Conservation (phyloP, 2,113 vertebrate genomes). For the Nansenia antarctica region DNA sequence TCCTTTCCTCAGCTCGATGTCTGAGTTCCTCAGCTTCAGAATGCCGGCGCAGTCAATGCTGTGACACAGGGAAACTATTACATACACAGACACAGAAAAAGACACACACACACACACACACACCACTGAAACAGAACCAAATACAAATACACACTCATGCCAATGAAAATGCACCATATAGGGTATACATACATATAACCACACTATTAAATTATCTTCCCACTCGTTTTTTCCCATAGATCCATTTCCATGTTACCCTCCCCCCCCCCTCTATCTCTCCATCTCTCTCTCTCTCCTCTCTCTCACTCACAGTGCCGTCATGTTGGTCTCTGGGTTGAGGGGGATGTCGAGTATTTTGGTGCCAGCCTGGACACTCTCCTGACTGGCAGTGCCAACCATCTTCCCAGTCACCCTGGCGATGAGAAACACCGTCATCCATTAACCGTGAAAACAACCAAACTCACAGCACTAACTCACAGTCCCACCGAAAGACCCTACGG, state of each 20-base stretch:
- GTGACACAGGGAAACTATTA: neutral
- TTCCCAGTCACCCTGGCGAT: slow-evolving; percentile 85
- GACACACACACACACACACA: slow-evolving; percentile 12
- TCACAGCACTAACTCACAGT: neutral
- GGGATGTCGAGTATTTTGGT: slow-evolving; percentile 92
- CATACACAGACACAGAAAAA: slow-evolving; percentile 11
- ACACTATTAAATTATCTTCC: neutral
- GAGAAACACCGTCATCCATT: neutral
- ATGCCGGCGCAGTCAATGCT: slow-evolving; percentile 94
- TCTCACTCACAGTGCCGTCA: slow-evolving; percentile 88
- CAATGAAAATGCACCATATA: neutral
- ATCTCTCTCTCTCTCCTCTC: neutral
- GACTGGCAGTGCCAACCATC: slow-evolving; percentile 91
- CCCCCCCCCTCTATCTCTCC: neutral
- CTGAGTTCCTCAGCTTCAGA: slow-evolving; percentile 90
- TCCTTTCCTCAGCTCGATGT: slow-evolving; percentile 92
- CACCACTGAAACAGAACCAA: neutral
- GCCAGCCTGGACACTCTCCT: slow-evolving; percentile 86
- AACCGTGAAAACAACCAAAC: neutral
- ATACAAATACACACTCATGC: neutral
- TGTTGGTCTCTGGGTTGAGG: slow-evolving; percentile 87
- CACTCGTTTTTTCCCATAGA: too few relatives aligned
- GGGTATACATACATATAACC: neutral
- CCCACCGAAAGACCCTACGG: too few relatives aligned
- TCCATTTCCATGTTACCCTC: too few relatives aligned